Conservation (phyloP, 2,113 vertebrate genomes). For the Leucosticte australis region DNA sequence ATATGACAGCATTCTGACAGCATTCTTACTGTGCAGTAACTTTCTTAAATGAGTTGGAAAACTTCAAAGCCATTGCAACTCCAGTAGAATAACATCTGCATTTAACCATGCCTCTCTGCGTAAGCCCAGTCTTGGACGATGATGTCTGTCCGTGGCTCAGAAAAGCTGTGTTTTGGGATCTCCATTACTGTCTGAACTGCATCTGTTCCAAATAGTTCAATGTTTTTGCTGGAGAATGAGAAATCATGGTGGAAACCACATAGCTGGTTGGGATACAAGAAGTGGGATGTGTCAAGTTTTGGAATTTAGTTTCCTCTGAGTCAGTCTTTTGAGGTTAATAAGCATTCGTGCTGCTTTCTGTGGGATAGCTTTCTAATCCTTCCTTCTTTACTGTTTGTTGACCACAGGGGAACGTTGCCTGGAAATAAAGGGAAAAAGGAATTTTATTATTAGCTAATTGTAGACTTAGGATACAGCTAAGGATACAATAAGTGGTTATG, state of each 20-base stretch:
- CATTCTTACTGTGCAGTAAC: background rate
- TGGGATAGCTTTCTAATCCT: constrained; percentile 16
- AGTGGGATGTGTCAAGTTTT: constrained; percentile 21
- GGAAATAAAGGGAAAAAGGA: background rate
- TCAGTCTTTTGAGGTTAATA: constrained; percentile 58
- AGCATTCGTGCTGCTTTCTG: constrained; percentile 10
- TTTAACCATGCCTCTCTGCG: background rate
- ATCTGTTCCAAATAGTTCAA: constrained; percentile 15
- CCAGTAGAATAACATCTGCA: background rate
- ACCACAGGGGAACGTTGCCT: background rate
- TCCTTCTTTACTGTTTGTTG: background rate
- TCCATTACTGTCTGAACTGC: constrained; percentile 4
- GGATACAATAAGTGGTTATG: background rate
- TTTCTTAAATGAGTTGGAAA: background rate
- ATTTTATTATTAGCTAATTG: constrained; percentile 36
- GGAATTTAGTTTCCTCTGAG: constrained; percentile 47
- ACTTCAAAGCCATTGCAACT: background rate
- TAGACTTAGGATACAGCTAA: background rate
- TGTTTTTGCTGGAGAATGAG: constrained; percentile 28
- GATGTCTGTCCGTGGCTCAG: constrained; percentile 11
- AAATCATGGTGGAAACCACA: constrained; percentile 22
- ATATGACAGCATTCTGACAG: background rate
- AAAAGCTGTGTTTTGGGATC: constrained; percentile 39
- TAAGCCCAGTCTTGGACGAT: background rate
- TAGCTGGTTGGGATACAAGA: background rate